Conservation (phyloP, 2,113 vertebrate species). For the Pachycephala philippinensis region DNA sequence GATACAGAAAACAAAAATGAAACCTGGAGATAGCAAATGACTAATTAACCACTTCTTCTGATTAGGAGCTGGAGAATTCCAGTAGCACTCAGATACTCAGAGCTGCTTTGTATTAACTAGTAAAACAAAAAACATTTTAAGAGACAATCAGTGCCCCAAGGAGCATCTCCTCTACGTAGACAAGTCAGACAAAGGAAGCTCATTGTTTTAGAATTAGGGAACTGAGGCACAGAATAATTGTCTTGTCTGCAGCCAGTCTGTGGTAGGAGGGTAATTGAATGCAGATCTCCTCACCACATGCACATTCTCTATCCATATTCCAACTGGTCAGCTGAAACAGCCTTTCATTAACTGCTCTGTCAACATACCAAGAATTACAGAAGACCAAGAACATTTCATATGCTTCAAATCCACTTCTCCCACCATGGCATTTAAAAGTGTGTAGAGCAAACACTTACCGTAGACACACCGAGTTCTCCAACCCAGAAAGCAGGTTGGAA, state of each 20-base stretch:
- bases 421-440: neutral
- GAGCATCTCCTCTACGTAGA: neutral
- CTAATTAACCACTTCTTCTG: neutral
- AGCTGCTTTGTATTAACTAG: neutral
- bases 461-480: neutral
- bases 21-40: neutral
- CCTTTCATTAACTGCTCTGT: slow-evolving; percentile 54
- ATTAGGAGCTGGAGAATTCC: neutral
- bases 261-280: slow-evolving; percentile 20
- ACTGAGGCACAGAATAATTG: slow-evolving; percentile 27
- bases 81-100: neutral
- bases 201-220: slow-evolving; percentile 43
- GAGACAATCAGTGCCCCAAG: neutral
- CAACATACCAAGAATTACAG: slow-evolving; percentile 47
- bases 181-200: slow-evolving; percentile 10
- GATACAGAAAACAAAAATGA: neutral
- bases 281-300: slow-evolving; percentile 42
- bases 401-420: slow-evolving; percentile 4
- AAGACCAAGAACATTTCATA: neutral
- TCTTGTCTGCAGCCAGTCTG: slow-evolving; percentile 34
- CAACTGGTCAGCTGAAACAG: slow-evolving; percentile 48
- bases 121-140: neutral
- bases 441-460: neutral
- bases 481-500: neutral
- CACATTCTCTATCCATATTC: slow-evolving; percentile 16